A percentile compares a stretch with the other conserved stretches of the same genome.
phyloP scores from a whole-genome alignment of 2,888 invertebrate genomes.

The Magallana nippona region DNA sequence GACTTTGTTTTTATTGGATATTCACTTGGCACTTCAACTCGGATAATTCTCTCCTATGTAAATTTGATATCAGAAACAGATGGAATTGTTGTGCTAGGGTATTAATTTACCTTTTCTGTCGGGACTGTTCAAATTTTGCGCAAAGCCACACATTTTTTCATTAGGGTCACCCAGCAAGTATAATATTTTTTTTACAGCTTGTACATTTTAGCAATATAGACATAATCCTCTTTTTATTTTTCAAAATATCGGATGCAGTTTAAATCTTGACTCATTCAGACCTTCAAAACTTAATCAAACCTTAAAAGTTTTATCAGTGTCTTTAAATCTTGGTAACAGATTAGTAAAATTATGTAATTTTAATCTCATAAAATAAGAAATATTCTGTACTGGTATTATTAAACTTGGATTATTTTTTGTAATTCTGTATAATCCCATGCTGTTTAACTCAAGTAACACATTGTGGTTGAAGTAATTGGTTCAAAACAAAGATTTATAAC shows the following conservation, averaged over 20 bases:
- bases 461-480: too few relatives aligned
- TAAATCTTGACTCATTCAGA: neutral
- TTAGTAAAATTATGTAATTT: too few relatives aligned
- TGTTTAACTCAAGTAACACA: too few relatives aligned
- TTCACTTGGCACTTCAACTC: neutral
- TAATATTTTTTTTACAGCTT: neutral
- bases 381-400: too few relatives aligned
- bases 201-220: neutral
- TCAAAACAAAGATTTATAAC: too few relatives aligned
- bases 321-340: neutral
- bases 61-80: too few relatives aligned
- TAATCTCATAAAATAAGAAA: too few relatives aligned
- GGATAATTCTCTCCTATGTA: too few relatives aligned
- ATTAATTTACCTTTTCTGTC: neutral
- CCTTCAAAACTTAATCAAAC: neutral
- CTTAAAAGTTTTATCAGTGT: neutral
- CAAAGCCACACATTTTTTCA: neutral
- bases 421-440: neutral
- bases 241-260: too few relatives aligned
- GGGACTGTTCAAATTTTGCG: neutral
- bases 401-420: neutral
- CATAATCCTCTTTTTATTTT: neutral
- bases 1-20: slow-evolving; percentile 4
- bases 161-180: neutral
- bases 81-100: too few relatives aligned